These are phyloP conservation scores for Agrilus biguttatus DNA, from an alignment of 2,888 invertebrate species.

Conservation along the genomic window DNA sequence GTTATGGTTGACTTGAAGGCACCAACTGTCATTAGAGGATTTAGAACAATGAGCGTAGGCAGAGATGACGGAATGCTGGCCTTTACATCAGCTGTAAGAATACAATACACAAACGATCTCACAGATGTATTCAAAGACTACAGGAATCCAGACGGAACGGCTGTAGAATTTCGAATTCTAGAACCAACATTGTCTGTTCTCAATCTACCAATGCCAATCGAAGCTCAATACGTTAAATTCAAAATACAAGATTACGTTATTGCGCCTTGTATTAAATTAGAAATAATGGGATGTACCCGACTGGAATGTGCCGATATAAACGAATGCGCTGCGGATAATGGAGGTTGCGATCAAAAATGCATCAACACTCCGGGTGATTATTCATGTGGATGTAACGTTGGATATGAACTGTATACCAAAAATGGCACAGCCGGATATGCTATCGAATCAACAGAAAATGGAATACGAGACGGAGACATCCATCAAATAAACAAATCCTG, in stretches of 20 bases:
- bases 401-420: constrained; percentile 73
- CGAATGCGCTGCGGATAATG: constrained; percentile 74
- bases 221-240: constrained; percentile 76
- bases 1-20: constrained; percentile 75
- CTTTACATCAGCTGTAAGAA: constrained; percentile 78
- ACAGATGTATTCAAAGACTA: constrained; percentile 85
- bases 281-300: constrained; percentile 85
- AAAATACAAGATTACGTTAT: constrained; percentile 72
- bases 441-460: constrained; percentile 70
- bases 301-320: constrained; percentile 81
- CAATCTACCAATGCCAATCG: constrained; percentile 80
- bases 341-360: constrained; percentile 89
- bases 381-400: constrained; percentile 79
- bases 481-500: constrained; percentile 89
- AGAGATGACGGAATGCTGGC: constrained; percentile 71
- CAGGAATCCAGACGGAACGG: constrained; percentile 82
- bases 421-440: constrained; percentile 84
- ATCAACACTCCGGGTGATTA: constrained; percentile 79
- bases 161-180: constrained; percentile 80
- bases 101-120: constrained; percentile 77
- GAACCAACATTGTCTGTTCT: constrained; percentile 84
- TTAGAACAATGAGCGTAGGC: constrained; percentile 79
- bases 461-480: constrained; percentile 75
- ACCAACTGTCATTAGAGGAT: constrained; percentile 77
- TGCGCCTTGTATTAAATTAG: constrained; percentile 78